Base-by-base conservation (phyloP, 2,888 invertebrate genomes). In the Lobophora halterata region DNA sequence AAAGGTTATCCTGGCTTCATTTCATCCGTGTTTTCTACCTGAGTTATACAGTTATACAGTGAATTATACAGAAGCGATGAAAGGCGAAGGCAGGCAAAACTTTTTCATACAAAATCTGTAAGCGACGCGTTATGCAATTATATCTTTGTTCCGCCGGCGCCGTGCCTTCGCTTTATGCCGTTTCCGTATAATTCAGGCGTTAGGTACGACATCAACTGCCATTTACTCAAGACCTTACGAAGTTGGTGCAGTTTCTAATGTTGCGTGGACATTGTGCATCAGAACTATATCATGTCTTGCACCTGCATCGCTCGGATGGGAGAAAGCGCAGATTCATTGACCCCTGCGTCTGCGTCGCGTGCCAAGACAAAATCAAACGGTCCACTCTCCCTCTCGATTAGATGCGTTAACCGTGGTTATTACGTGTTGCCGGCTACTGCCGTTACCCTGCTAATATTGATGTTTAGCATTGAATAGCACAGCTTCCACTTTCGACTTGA, bases 331-430 rank as follows among this genome's bases (percentile, higher is more conserved):
- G 62, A 72, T 69, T 65, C 75, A 65, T 72, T 72, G 77, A 79
- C 78, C 79, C 69, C 70, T 62, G 56, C 38, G 50, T 28, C 26
- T 39, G 58, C 49, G 69, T 79, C 67, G 80, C 79, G 80, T 82
- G 83, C 71, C 70, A 69, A 69, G 67, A 76, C 75, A 68, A 73
- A 80, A 82, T 79, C 76, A 77, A 78, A 76, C 71, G 68, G 65
- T 64, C 71, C 72, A 81, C 80, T 83, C 82, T 80, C 81, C 68
- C 75, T 82, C 71, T 79, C 72, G 52, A 52, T 70, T 67, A 65
- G 50, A 50, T 58, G 58, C 54, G 74, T 73, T 76, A 66, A 65
- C 62, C 43, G 57, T 31, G 23, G 58, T 61, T 70, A 70, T 78
- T 72, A 73, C 76, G 62, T 66, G 64, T 68, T 74, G 75, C n/a